Evolutionary conservation across 2,797 vertebrate genomes (phyloP), one percentile per base, ranked within the genome.

Genomic region (Acanthiza pusilla): DNA sequence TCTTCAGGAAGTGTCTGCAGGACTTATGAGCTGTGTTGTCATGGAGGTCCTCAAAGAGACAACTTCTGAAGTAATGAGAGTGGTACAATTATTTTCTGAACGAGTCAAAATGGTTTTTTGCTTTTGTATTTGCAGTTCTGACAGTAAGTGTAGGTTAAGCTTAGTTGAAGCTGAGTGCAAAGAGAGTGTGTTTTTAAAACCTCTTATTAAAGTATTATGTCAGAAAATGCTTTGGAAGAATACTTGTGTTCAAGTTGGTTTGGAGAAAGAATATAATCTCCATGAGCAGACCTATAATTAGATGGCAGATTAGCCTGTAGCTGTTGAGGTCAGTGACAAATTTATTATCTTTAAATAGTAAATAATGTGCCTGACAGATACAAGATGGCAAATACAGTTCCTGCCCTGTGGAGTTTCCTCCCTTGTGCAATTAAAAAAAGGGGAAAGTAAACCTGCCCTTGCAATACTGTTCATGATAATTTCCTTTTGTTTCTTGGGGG

Each of bases 291-390:
- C 53, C 67, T 92, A 34, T 80, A 89, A 92, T 94, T 92, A 93
- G 80, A 72, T 63, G n/a, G 27, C 30, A 91, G 75, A 77, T 94
- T 65, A 79, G 53, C 53, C 42, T 89, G 84, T 91, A 89, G 72
- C 74, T 91, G 62, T 88, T 91, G 73, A 90, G 70, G 80, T 70
- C 88, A 91, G 73, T 86, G 84, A 84, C 89, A 88, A 68, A 68
- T 82, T 61, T 78, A 29, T 93, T 91, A 58, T 60, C 57, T 92
- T 82, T 80, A 79, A 95, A 65, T 85, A 91, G 81, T 85, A 96
- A 89, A 93, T 93, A 91, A 80, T 57, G 47, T 48, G 19, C 27
- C 48, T 0, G 10, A 38, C 57, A 23, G 58, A 65, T 80, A 45
- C 29, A 78, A 51, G 54, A 58, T 85, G 51, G 36, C 54, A 74